A percentile compares a stretch with the other conserved stretches of the same genome.
phyloP scores from a whole-genome alignment of 2,888 invertebrate genomes.

The Caprella mutica region DNA sequence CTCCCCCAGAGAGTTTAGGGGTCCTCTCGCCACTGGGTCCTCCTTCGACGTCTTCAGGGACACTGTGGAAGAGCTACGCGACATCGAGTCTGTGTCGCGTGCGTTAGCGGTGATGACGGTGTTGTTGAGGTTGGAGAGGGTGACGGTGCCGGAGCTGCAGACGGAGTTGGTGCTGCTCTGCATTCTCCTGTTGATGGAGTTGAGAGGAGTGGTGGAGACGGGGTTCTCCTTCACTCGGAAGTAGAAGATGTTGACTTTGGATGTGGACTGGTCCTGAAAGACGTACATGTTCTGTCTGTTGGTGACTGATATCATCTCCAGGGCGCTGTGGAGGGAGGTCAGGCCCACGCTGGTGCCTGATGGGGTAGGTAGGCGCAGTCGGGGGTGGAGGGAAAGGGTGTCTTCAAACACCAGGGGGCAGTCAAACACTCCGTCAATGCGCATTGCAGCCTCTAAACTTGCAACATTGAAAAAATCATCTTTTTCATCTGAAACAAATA shows the following conservation, averaged over 20 bases:
- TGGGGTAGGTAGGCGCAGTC: too few species aligned
- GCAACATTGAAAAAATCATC: too few species aligned
- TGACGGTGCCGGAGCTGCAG: too few species aligned
- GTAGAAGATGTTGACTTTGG: conserved; percentile 41
- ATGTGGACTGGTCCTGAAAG: conserved; percentile 52
- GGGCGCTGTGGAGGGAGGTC: conserved; percentile 50
- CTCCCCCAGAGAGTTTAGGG: conserved; percentile 20
- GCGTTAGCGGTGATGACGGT: conserved; percentile 15
- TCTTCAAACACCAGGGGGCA: conserved; percentile 63
- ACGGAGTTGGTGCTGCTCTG: too few species aligned
- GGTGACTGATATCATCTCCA: conserved; percentile 57
- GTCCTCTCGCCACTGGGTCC: conserved; percentile 21
- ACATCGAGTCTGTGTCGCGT: conserved; percentile 39
- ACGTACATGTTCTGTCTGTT: conserved; percentile 68
- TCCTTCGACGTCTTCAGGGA: conserved; percentile 40
- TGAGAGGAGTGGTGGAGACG: too few species aligned
- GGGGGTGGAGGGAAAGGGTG: conserved; percentile 56
- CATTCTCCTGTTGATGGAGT: too few species aligned
- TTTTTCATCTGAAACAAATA: too few species aligned
- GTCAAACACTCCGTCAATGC: conserved; percentile 56
- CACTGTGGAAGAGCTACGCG: conserved; percentile 47
- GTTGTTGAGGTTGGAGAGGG: too few species aligned
- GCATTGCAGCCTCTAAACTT: conserved; percentile 42
- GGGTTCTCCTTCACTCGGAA: too few species aligned
- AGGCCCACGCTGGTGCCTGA: conserved; percentile 25